Evolutionary conservation across 2,113 vertebrate genomes (phyloP).

Genomic region (Myotis yumanensis): DNA sequence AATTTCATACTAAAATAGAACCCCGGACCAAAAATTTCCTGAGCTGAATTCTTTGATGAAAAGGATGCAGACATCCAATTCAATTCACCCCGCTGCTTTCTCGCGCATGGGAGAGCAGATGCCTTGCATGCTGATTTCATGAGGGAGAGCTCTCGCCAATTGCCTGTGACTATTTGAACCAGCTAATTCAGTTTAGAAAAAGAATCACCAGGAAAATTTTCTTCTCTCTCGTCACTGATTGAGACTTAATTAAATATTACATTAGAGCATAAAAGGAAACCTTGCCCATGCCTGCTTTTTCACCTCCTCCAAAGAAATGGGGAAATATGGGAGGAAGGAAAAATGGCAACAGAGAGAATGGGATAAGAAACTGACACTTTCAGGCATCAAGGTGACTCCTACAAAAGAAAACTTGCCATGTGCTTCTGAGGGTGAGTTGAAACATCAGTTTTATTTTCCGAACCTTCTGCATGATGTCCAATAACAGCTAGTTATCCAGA

Average conservation of each 20-base stretch:
- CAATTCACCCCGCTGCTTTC: not conserved
- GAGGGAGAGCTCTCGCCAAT: not conserved
- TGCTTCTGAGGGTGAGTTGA: not conserved
- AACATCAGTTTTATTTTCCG: not conserved
- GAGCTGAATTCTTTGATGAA: slow-evolving; percentile 14
- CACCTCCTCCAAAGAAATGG: not conserved
- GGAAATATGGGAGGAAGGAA: not conserved
- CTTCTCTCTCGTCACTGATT: not conserved
- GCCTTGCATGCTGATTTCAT: not conserved
- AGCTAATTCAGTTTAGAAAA: slow-evolving; percentile 28
- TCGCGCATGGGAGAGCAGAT: not conserved
- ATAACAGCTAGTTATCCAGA: not conserved
- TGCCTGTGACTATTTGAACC: not conserved
- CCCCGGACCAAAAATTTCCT: not conserved
- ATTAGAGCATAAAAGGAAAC: slow-evolving; percentile 18
- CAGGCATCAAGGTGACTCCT: not conserved
- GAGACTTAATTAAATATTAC: slow-evolving; percentile 51
- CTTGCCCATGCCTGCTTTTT: not conserved
- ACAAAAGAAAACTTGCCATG: not conserved
- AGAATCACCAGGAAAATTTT: slow-evolving; percentile 18
- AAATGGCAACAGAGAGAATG: not conserved
- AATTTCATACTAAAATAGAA: slow-evolving; percentile 42
- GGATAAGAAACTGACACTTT: not conserved
- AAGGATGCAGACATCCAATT: slow-evolving; percentile 22
- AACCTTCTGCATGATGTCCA: not conserved